Evolutionary conservation across 2,113 vertebrate species (phyloP).

Genomic region (Eulemur macaco): DNA sequence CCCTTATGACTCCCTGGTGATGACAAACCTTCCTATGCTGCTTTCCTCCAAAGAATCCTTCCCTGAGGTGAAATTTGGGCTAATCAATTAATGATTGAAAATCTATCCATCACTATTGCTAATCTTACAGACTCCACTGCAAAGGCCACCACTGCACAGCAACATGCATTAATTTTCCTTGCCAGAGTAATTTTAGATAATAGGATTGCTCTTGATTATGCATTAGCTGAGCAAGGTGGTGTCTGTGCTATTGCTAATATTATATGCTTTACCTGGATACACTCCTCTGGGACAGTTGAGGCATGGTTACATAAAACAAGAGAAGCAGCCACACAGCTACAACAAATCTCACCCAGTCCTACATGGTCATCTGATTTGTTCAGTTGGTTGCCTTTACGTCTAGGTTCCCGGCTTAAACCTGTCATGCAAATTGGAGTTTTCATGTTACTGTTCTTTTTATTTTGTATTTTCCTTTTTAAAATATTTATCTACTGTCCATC

Average conservation of each 20-base stretch:
- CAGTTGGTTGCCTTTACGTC: background rate
- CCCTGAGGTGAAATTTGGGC: background rate
- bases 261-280: background rate
- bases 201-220: background rate
- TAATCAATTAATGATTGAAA: background rate
- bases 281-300: background rate
- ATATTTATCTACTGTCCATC: background rate
- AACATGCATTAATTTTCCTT: background rate
- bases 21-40: background rate
- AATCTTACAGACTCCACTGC: background rate
- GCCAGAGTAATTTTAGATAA: background rate
- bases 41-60: background rate
- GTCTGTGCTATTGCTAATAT: background rate
- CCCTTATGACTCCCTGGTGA: background rate
- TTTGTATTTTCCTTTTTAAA: background rate
- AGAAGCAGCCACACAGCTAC: background rate
- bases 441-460: background rate
- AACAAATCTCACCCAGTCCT: background rate
- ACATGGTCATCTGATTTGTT: background rate
- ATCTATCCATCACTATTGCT: background rate
- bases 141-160: background rate
- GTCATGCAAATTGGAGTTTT: background rate
- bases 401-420: background rate
- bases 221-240: background rate
- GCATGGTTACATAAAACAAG: background rate